phyloP scores from a whole-genome alignment of 2,888 invertebrate genomes.

The Ichneumoninae sp. region DNA sequence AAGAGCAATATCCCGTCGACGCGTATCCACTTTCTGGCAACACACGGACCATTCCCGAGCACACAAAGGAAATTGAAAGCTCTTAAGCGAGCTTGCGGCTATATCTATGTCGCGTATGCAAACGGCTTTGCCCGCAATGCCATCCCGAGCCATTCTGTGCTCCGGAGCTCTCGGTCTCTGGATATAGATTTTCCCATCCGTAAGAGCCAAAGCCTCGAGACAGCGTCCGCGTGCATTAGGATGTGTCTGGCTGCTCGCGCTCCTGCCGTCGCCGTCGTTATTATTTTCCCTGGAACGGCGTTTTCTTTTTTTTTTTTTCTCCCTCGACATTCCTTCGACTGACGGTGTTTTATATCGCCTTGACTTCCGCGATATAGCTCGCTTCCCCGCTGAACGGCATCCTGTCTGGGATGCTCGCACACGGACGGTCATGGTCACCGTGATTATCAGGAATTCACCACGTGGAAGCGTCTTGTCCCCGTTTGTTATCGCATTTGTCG shows the following conservation, averaged over 20 bases:
- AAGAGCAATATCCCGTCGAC: not conserved
- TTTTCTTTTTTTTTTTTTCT: not conserved
- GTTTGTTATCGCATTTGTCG: not conserved
- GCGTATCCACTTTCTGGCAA: constrained; percentile 2
- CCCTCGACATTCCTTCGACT: not conserved
- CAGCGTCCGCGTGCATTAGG: not conserved
- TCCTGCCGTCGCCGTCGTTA: not conserved
- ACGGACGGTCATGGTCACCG: constrained; percentile 6
- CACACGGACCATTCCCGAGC: not conserved
- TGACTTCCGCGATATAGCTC: not conserved
- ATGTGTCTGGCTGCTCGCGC: not conserved
- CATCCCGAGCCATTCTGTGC: not conserved
- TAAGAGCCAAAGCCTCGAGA: not conserved
- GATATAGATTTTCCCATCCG: constrained; percentile 3
- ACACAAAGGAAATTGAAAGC: constrained; percentile 15
- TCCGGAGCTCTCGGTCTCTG: not conserved
- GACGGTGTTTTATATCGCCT: not conserved
- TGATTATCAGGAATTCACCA: not conserved
- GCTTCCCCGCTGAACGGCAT: not conserved
- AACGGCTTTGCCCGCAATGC: not conserved
- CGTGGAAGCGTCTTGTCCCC: not conserved
- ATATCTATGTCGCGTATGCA: constrained; percentile 3
- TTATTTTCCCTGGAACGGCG: not conserved
- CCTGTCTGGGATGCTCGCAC: not conserved
- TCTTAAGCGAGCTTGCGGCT: not conserved